A percentile compares a stretch with the other conserved stretches of the same genome.
These are phyloP conservation scores for Prunella fulvescens DNA, from an alignment of 2,113 vertebrate species.

Conservation along the genomic window DNA sequence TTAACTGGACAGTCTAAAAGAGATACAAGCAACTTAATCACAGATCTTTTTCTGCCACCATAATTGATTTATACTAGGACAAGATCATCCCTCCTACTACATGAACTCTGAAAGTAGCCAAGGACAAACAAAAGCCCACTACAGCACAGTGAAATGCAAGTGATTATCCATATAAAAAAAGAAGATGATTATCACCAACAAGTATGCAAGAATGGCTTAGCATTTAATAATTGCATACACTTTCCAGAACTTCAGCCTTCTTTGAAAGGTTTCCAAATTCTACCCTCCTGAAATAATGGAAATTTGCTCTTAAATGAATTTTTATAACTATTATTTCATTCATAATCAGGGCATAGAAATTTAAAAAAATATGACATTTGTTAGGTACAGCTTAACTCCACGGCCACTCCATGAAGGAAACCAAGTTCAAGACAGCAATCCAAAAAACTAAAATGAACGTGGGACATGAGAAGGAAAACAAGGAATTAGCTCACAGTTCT, in stretches of 20 bases:
- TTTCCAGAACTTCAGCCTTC: neutral
- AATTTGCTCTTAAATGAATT: neutral
- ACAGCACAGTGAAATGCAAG: neutral
- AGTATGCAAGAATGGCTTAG: neutral
- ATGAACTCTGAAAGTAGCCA: neutral
- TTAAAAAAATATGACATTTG: neutral
- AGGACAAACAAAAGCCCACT: neutral
- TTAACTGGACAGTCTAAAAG: slow-evolving; percentile 46
- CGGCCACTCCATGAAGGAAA: neutral
- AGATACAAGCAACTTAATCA: slow-evolving; percentile 33
- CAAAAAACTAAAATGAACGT: neutral
- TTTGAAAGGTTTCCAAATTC: neutral
- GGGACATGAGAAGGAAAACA: neutral
- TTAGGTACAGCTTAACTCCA: neutral
- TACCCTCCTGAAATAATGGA: neutral
- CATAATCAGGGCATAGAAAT: neutral
- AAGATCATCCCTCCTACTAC: neutral
- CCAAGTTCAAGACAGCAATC: neutral
- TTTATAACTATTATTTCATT: neutral
- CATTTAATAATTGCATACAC: neutral
- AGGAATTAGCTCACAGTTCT: neutral
- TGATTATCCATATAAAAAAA: neutral
- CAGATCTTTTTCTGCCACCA: slow-evolving; percentile 34
- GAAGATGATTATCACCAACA: neutral
- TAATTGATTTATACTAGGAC: slow-evolving; percentile 13